Base-by-base conservation (phyloP, 2,888 invertebrate species). In the Plagiodera versicolora region DNA sequence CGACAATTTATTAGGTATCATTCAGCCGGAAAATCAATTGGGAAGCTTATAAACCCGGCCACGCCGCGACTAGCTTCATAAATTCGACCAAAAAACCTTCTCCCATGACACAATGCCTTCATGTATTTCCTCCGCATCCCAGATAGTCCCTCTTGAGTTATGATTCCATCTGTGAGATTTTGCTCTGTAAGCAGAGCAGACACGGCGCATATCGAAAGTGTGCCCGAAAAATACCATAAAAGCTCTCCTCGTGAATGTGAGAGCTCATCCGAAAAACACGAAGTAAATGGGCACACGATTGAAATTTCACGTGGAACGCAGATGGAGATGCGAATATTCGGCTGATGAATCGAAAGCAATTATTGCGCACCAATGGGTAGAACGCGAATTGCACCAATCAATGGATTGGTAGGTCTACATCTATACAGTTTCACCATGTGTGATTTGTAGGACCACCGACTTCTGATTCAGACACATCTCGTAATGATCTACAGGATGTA, bases 221-320 rank as follows among this genome's bases (percentile, higher is more conserved):
- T 24, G 20, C 56, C 45, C 16, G 30, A 55, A 30, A 58, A 60
- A 63, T 63, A 61, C 59, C 53, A 50, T 63, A 61, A 65, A 65
- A 47, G 39, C 39, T 32, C 32, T 32, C 57, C 16, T 28, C 19
- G 45, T 17, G 47, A 54, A 61, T 46, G 58, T 35, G 47, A 30
- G 52, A 62, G 54, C 64, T 64, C 60, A 64, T 66, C 62, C 51
- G 60, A 64, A 60, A 61, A 62, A 64, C 64, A 66, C 56, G 66
- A 62, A 64, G 51, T 64, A 58, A 66, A 66, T 55, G 61, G 62
- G 49, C 64, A 39, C 58, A 66, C 58, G 64, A 64, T 61, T 62
- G 64, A 66, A 64, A 66, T 60, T 66, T 58, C 54, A 58, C 61
- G 62, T 64, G 58, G 49, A 59, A 52, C 46, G 59, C 32, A 55